Conservation (phyloP, 2,113 vertebrate species). For the Euleptes europaea region DNA sequence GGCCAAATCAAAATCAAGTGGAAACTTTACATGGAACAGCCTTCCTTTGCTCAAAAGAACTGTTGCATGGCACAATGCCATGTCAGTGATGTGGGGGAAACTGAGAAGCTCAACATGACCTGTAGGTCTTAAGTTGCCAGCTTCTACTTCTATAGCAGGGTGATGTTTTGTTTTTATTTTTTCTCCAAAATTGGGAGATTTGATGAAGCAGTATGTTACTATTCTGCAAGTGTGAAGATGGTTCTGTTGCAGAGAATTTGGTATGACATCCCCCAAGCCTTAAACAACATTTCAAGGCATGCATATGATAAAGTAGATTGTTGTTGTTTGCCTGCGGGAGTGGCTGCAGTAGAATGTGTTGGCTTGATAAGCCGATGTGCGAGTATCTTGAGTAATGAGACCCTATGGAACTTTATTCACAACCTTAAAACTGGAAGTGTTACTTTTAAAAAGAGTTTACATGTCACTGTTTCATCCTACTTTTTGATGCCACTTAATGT, state of each 20-base stretch:
- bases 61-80: neutral
- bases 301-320: neutral
- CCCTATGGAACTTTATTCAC: neutral
- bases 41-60: neutral
- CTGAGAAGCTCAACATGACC: neutral
- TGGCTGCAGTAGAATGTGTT: slow-evolving; percentile 3
- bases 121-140: neutral
- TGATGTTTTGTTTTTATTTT: too few relatives aligned
- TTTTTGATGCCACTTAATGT: neutral
- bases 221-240: neutral
- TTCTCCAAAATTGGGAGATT: neutral
- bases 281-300: neutral
- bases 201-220: neutral
- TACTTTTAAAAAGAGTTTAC: neutral
- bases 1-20: neutral
- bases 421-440: neutral
- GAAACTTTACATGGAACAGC: neutral
- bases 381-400: slow-evolving; percentile 21
- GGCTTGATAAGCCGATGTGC: slow-evolving; percentile 8
- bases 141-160: neutral
- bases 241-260: neutral
- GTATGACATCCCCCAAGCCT: neutral
- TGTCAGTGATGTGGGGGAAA: neutral
- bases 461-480: neutral
- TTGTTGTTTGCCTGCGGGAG: neutral